A percentile compares a stretch with the other conserved stretches of the same genome.
Conservation (phyloP, 2,888 invertebrate genomes). For the Cyclophora punctaria region DNA sequence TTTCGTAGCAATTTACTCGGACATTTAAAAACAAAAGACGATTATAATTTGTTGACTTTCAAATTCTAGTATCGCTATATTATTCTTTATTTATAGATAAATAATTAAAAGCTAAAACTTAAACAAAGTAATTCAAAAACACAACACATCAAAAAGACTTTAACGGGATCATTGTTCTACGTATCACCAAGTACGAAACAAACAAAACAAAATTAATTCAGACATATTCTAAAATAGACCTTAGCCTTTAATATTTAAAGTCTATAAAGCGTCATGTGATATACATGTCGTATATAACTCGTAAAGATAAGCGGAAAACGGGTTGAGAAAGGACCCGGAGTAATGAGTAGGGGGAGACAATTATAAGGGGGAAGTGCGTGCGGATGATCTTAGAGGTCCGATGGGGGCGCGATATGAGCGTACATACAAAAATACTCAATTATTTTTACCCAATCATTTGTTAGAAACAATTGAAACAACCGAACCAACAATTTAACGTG, state of each 20-base stretch:
- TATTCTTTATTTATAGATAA: too few relatives aligned
- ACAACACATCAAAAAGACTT: conserved; percentile 1
- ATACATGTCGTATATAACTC: conserved; percentile 7
- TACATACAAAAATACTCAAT: neutral
- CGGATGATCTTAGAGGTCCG: conserved; percentile 60
- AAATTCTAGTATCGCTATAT: too few relatives aligned
- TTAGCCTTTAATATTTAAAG: neutral
- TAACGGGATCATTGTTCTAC: conserved; percentile 2
- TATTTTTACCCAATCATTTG: neutral
- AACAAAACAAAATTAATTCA: neutral
- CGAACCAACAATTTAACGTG: too few relatives aligned
- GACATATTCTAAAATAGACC: neutral
- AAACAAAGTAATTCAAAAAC: neutral
- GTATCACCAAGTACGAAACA: neutral
- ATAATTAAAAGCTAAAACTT: too few relatives aligned
- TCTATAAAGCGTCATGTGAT: conserved; percentile 1
- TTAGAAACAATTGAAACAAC: neutral
- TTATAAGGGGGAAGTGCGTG: conserved; percentile 70
- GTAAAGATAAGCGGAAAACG: conserved; percentile 62
- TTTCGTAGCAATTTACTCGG: too few relatives aligned
- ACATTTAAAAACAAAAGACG: too few relatives aligned
- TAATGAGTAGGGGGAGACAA: conserved; percentile 71
- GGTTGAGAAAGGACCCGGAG: conserved; percentile 63
- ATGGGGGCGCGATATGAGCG: conserved; percentile 20
- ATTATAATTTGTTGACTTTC: too few relatives aligned